Percentiles rank a stretch among this genome's conserved stretches.
phyloP scores from a whole-genome alignment of 1,140 invertebrate genomes.

The Drosophila rufa region DNA sequence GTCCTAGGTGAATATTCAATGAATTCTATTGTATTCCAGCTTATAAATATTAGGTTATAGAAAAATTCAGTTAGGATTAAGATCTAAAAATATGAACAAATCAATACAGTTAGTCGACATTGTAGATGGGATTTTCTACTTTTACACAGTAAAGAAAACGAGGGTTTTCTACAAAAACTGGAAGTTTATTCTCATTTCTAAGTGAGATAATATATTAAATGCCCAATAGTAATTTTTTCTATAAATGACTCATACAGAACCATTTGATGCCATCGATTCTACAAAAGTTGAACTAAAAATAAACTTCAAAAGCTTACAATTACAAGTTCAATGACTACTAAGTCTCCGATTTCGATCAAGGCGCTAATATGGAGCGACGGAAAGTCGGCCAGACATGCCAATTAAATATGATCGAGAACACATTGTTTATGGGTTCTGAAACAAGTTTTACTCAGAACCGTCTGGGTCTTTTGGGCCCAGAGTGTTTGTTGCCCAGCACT shows the following conservation, averaged over 20 bases:
- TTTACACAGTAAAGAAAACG: neutral
- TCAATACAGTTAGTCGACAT: neutral
- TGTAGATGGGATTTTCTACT: neutral
- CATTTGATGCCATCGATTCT: conserved; percentile 1
- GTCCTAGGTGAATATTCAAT: neutral
- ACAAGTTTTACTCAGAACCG: conserved; percentile 24
- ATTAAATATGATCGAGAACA: conserved; percentile 33
- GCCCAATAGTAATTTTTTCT: neutral
- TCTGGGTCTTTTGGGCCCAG: neutral
- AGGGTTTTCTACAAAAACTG: no score
- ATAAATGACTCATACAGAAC: neutral
- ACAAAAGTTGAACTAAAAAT: conserved; percentile 18
- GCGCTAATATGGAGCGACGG: conserved; percentile 23
- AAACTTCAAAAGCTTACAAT: conserved; percentile 5
- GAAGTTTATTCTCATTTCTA: neutral
- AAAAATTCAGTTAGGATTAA: conserved; percentile 2
- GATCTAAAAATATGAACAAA: conserved; percentile 1
- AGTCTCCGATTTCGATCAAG: conserved; percentile 38
- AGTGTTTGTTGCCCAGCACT: conserved; percentile 2
- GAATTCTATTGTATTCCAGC: conserved; percentile 3
- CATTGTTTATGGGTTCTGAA: conserved; percentile 20
- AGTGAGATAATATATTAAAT: neutral
- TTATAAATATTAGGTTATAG: neutral
- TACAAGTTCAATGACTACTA: conserved; percentile 44
- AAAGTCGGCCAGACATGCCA: conserved; percentile 28